Evolutionary conservation across 2,113 vertebrate species (phyloP), one percentile per base, ranked within the genome.

Genomic region (Caranx melampygus): DNA sequence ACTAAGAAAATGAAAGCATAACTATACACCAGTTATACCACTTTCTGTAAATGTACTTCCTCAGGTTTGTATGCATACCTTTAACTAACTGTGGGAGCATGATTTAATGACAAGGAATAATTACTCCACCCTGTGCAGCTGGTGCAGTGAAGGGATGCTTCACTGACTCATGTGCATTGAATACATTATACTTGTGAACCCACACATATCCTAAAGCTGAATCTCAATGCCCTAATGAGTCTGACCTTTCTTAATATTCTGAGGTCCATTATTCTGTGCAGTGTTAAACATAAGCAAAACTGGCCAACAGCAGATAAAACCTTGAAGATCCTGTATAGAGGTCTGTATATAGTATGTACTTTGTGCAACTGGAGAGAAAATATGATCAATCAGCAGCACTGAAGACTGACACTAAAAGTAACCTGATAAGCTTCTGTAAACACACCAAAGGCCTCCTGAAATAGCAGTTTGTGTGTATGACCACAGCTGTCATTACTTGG

Each of bases 401-500:
- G 4, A 37, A 60, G 42, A 8, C 1, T 55, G 51, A 57, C 31
- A 62, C 3, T 33, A 40, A 33, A 61, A 1, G 3, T 9, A 15
- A 34, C 12, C 16, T 5, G 63, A 20, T 78, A 37, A 75, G 60
- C 74, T 67, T 79, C 44, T 3, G 37, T 70, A 76, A 90, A 72
- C 7, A 72, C 4, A 59, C 6, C 49, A 18, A 84, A 75, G 26
- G 40, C 57, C 63, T 33, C 52, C 52, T 69, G 31, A 84, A 81
- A 78, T 62, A 67, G 61, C 69, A 73, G 72, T 77, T 73, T 83
- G 85, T 61, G 82, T 67, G 44, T 21, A 6, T 35, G 37, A 49
- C 65, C 74, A 60, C 72, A 82, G 61, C 67, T 59, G 72, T 79
- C 78, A 75, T 90, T 88, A 83, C 83, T 76, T 68, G 65, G 89